Evolutionary conservation across 2,888 invertebrate species (phyloP), one percentile per base, ranked within the genome.

Genomic region (Nemotelus pantherinus): DNA sequence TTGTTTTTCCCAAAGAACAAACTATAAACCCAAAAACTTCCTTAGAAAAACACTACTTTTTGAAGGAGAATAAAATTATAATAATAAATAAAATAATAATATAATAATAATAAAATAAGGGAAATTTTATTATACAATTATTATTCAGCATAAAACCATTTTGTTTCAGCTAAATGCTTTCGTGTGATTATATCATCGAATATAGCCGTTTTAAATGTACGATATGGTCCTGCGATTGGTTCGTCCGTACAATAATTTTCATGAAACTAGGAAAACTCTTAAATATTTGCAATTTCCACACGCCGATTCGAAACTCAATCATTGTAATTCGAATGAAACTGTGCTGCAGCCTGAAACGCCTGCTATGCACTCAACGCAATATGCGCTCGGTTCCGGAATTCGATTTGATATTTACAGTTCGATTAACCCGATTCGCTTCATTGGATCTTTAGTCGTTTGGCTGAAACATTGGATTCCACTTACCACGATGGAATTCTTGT

Each of bases 371-470:
- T 67, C 53, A 43, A 53, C 43, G 9, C 70, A 70, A 53, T 53
- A 53, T 70, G 55, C 53, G 53, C 53, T 43, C 41, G 43, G 53
- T 25, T 25, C 25, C 1, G 25, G 43, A 70, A 70, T 70, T 53
- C 43, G 70, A 70, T 70, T 70, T 55, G 53, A 70, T 70, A 53
- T 70, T 70, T 70, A 70, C 70, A 70, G 53, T 70, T 70, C 70
- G 70, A 70, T 70, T 70, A 70, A 55, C 55, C 70, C 44, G 70
- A 70, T 55, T 70, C 70, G 70, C 55, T 70, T 53, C 55, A 47
- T 43, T 70, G 70, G 43, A 55, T 43, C 47, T 50, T 67, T 6
- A 67, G 53, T 55, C 45, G 55, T 5, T 53, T 70, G 41, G 44
- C 43, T 55, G 41, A 55, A 10, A 70, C 68, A 48, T 67, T 50